Evolutionary conservation across 1,140 invertebrate species (phyloP).

Genomic region (Monomorium pharaonis): DNA sequence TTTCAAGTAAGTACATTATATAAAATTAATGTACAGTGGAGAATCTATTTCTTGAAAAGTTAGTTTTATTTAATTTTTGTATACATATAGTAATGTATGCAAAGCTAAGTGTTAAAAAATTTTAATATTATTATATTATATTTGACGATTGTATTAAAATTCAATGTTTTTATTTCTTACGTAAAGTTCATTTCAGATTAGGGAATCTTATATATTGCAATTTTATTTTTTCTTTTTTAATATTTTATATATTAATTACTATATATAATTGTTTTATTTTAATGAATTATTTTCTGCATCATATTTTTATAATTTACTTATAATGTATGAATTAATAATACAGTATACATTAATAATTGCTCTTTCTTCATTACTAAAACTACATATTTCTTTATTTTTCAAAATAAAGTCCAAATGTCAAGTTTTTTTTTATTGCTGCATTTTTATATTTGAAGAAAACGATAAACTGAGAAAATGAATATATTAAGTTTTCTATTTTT

Average conservation of each 20-base stretch:
- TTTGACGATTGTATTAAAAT: neutral
- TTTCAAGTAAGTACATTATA: conserved; percentile 74
- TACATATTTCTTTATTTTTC: neutral
- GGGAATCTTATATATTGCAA: neutral
- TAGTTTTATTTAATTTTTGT: neutral
- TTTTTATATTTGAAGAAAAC: neutral
- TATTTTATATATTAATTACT: neutral
- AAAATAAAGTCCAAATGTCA: neutral
- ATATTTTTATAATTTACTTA: neutral
- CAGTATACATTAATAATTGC: neutral
- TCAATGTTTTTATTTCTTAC: neutral
- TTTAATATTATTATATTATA: neutral
- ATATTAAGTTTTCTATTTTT: conserved; percentile 76
- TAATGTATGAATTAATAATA: neutral
- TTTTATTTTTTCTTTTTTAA: neutral
- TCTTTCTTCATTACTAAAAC: neutral
- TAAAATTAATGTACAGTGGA: neutral
- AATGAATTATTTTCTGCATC: neutral
- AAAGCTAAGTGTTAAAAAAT: no score
- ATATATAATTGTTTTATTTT: neutral
- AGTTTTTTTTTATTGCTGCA: neutral
- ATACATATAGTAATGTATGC: neutral
- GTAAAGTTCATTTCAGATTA: neutral
- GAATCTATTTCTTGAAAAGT: conserved; percentile 5
- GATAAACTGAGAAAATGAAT: conserved; percentile 31